Percentiles rank a stretch among this genome's conserved stretches.
Conservation (phyloP, 2,113 vertebrate genomes). For the Campylomormyrus numenius region DNA sequence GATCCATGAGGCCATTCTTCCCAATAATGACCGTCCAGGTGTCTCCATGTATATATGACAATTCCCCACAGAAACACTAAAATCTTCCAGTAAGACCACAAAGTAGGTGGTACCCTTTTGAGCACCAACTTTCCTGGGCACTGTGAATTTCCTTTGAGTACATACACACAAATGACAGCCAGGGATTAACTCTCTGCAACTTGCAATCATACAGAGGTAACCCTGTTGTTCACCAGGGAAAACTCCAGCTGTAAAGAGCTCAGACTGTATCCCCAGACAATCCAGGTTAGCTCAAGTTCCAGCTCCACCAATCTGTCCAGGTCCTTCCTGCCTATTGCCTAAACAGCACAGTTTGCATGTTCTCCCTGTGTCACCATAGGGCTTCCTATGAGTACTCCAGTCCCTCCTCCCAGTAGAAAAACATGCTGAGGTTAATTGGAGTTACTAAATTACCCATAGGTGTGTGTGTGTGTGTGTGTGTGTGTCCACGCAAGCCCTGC, state of each 20-base stretch:
- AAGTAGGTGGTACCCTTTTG: background rate
- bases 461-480: background rate
- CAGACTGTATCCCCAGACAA: background rate
- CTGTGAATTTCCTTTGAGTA: background rate
- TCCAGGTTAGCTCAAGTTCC: background rate
- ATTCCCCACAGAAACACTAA: background rate
- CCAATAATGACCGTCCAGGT: background rate
- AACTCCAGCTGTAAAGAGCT: background rate
- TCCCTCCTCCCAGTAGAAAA: background rate
- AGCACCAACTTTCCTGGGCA: background rate
- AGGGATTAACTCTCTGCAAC: background rate
- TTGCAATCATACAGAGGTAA: background rate
- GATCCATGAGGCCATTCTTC: background rate
- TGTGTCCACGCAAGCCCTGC: background rate
- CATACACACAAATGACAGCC: background rate
- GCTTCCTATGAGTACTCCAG: background rate
- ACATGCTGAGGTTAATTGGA: background rate
- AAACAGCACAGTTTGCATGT: background rate
- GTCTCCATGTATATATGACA: background rate
- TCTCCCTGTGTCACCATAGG: background rate
- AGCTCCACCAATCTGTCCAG: background rate
- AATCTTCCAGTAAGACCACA: background rate
- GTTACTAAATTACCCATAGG: background rate
- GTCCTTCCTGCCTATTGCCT: background rate
- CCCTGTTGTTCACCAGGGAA: background rate